Evolutionary conservation across 2,113 vertebrate species (phyloP), one percentile per base, ranked within the genome.

Genomic region (Megalops atlanticus): DNA sequence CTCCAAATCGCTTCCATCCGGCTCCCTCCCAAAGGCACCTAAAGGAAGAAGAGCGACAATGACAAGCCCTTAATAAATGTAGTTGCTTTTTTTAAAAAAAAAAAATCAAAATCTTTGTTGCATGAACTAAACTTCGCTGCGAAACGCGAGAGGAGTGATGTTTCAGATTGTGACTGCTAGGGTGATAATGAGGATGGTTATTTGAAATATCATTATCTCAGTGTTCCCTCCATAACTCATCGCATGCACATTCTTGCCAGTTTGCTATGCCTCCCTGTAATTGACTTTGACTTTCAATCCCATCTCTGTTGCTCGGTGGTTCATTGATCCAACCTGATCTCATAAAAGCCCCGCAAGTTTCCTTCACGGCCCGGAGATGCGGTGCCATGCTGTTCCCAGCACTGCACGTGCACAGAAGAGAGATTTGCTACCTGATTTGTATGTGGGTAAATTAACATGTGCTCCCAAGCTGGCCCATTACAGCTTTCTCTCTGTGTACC

Each of bases 271-370:
- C 31, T 64, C 58, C 24, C n/a, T 24, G n/a, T 64, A 64, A 64
- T 64, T 64, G 58, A n/a, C 58, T 58, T 58, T n/a, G 52, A 58
- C 52, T 58, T 64, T 64, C 58, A 64, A 5, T 27, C 58, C 58
- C n/a, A 10, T 64, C 58, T 64, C n/a, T 38, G 35, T 38, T 72
- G 70, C 35, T 36, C 69, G 4, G 69, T 1, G 15, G 69, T 27
- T 27, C 14, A 39, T 72, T 38, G 70, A 21, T 16, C 70, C 70
- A 38, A 16, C 70, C 33, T 11, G 16, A 18, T 72, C 70, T 38
- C 33, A 39, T 15, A 21, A 38, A 72, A 39, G 35, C 36, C 70
- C 70, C 8, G 36, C 70, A 4, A 18, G 70, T 64, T 64, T 31
- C 58, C 58, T 11, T 64, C n/a, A 31, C 4, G 52, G 5, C 21